phyloP scores from a whole-genome alignment of 1,140 invertebrate species.

The Lineus longissimus region DNA sequence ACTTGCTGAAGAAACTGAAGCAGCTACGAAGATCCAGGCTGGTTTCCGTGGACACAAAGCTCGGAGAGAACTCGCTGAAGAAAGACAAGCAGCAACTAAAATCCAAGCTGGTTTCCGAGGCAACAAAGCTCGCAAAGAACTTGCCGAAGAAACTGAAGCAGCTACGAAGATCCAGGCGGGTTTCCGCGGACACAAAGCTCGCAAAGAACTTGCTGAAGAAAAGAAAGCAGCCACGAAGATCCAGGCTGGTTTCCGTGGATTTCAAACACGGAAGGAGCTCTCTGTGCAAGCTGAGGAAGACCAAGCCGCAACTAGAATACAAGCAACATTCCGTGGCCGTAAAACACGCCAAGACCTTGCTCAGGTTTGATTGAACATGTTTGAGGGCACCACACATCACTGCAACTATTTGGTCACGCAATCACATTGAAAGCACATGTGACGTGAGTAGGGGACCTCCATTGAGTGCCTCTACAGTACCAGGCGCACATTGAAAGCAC shows the following conservation, averaged over 20 bases:
- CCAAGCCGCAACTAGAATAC: conserved; percentile 44
- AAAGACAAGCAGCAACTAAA: conserved; percentile 63
- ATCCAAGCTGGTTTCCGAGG: conserved; percentile 73
- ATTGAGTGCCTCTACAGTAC: no score
- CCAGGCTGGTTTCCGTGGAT: conserved; percentile 53
- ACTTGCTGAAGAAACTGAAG: conserved; percentile 44
- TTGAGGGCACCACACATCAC: conserved; percentile 17
- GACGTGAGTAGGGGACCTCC: no score
- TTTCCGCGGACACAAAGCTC: conserved; percentile 67
- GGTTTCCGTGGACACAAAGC: conserved; percentile 31
- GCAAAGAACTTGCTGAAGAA: conserved; percentile 56
- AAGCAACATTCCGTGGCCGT: conserved; percentile 69
- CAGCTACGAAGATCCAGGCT: conserved; percentile 70
- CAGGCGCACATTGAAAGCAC: no score
- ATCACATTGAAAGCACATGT: no score
- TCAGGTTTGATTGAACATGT: conserved; percentile 5
- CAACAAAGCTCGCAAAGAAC: conserved; percentile 65
- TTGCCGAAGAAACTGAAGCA: conserved; percentile 46
- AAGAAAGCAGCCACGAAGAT: conserved; percentile 66
- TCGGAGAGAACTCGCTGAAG: conserved; percentile 26
- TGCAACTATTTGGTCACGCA: no score
- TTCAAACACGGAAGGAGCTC: conserved; percentile 22
- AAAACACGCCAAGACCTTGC: conserved; percentile 65
- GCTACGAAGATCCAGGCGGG: conserved; percentile 65
- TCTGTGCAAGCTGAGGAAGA: conserved; percentile 19